Percentiles rank a stretch among this genome's conserved stretches.
phyloP scores from a whole-genome alignment of 2,888 invertebrate species.

The Nasonovia ribisnigri region DNA sequence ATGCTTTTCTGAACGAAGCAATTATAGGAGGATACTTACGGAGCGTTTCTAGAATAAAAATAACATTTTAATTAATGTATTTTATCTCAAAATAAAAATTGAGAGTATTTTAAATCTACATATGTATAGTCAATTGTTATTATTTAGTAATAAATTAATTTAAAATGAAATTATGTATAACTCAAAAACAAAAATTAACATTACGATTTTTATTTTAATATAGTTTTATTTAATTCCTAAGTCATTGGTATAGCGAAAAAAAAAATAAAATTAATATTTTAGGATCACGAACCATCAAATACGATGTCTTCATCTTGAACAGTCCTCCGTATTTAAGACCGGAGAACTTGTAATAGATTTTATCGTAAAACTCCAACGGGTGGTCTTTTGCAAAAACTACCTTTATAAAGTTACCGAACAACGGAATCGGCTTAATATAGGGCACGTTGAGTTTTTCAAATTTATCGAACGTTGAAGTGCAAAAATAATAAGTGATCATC shows the following conservation, averaged over 20 bases:
- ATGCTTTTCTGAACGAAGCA: constrained; percentile 73
- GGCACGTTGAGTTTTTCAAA: not conserved
- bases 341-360: constrained; percentile 1
- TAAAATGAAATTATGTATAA: no score
- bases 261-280: constrained; percentile 68
- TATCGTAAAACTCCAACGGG: not conserved
- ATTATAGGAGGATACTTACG: constrained; percentile 75
- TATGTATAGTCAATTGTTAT: no score
- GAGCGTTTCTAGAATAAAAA: constrained; percentile 73
- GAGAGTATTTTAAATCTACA: not conserved
- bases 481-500: not conserved
- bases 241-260: no score
- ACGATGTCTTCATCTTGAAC: constrained; percentile 72
- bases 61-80: not conserved
- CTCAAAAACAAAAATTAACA: no score
- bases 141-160: no score
- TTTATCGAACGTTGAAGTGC: not conserved
- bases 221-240: no score
- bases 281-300: constrained; percentile 71
- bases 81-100: not conserved
- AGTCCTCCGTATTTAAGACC: constrained; percentile 71
- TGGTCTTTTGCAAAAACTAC: not conserved
- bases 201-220: no score
- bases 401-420: not conserved
- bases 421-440: not conserved